These are phyloP conservation scores for Tetrao urogallus DNA, from an alignment of 2,113 vertebrate species.

Conservation along the genomic window DNA sequence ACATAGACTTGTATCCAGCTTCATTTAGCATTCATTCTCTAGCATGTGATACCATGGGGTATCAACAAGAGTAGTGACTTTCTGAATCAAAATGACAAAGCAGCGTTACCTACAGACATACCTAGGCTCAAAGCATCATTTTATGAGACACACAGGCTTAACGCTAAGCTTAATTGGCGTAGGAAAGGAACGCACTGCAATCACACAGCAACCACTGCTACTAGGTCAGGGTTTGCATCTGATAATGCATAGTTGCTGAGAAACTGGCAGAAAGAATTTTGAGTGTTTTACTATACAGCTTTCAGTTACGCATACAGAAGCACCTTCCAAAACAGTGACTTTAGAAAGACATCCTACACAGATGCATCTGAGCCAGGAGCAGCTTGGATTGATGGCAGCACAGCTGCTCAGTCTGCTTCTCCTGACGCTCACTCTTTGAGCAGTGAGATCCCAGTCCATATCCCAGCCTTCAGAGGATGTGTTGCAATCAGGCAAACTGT, in stretches of 20 bases:
- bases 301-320: neutral
- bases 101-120: neutral
- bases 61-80: neutral
- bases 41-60: neutral
- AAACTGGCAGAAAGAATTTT: slow-evolving; percentile 20
- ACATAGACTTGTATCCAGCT: neutral
- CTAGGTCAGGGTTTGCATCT: neutral
- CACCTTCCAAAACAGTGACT: slow-evolving; percentile 43
- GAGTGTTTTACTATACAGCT: neutral
- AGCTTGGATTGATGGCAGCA: slow-evolving; percentile 50
- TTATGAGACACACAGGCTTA: neutral
- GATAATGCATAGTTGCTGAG: neutral
- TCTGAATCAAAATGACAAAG: neutral
- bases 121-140: neutral
- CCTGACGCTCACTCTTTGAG: neutral
- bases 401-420: slow-evolving; percentile 50
- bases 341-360: slow-evolving; percentile 17
- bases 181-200: neutral
- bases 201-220: neutral
- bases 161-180: neutral
- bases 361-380: slow-evolving; percentile 48
- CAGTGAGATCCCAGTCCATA: neutral
- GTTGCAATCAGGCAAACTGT: rapidly evolving
- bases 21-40: neutral
- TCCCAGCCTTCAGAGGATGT: neutral